Evolutionary conservation across 2,113 vertebrate species (phyloP).

Genomic region (Engraulis encrasicolus): DNA sequence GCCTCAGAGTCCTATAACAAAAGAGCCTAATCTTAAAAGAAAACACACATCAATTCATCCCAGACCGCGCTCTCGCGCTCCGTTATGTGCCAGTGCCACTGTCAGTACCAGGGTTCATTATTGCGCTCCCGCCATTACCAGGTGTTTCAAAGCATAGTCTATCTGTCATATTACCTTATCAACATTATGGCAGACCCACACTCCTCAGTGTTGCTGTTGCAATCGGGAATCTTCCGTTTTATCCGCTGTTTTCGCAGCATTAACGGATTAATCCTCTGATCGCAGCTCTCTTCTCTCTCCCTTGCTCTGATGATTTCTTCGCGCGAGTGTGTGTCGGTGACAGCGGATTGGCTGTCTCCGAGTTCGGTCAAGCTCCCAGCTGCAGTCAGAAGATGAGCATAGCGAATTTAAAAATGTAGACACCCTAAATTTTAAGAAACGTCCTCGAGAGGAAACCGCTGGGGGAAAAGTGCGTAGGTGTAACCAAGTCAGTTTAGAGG

Average conservation of each 20-base stretch:
- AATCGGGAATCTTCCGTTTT: neutral
- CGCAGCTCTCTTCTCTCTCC: constrained; percentile 1
- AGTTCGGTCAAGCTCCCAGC: constrained; percentile 7
- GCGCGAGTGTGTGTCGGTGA: constrained; percentile 10
- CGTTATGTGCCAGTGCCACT: neutral
- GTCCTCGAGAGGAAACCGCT: too few relatives aligned
- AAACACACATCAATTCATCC: neutral
- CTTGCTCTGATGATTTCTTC: constrained; percentile 8
- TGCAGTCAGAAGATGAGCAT: constrained; percentile 15
- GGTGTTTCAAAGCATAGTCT: neutral
- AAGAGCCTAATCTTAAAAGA: neutral
- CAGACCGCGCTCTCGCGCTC: neutral
- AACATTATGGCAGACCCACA: constrained; percentile 12
- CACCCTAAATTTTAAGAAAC: neutral
- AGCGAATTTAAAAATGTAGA: constrained; percentile 1
- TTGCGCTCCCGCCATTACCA: neutral
- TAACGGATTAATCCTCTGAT: constrained; percentile 9
- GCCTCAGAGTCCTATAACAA: neutral
- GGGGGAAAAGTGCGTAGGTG: neutral
- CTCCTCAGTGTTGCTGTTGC: neutral
- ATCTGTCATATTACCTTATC: neutral
- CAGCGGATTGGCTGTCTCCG: neutral
- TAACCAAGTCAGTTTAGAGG: neutral
- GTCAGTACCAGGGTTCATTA: neutral
- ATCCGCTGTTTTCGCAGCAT: constrained; percentile 9